Evolutionary conservation across 2,888 invertebrate genomes (phyloP).

Genomic region (Platerodrilus igneus): DNA sequence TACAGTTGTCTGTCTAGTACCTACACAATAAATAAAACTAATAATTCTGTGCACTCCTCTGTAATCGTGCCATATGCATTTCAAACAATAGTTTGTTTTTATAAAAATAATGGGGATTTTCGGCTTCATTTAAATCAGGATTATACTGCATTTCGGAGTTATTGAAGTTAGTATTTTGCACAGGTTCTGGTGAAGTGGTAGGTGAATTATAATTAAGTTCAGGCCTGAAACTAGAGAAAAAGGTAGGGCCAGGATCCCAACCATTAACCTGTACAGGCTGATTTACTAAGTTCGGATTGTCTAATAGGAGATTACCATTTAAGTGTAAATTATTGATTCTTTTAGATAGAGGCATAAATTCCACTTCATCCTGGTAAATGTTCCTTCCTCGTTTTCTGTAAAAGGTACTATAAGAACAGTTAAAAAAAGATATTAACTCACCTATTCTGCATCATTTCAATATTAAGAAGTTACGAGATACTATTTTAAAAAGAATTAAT

Average conservation of each 20-base stretch:
- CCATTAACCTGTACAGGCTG: constrained; percentile 22
- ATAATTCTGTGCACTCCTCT: constrained; percentile 54
- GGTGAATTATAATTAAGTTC: constrained; percentile 31
- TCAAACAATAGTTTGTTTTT: constrained; percentile 82
- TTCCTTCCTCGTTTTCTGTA: constrained; percentile 77
- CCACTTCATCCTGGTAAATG: constrained; percentile 63
- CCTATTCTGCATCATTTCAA: constrained; percentile 34
- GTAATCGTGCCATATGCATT: constrained; percentile 74
- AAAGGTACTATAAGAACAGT: no score
- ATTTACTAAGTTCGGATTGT: constrained; percentile 35
- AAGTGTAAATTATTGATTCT: constrained; percentile 86
- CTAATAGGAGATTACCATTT: constrained; percentile 51
- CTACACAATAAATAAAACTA: not conserved
- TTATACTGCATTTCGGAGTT: constrained; percentile 55
- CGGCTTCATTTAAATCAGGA: constrained; percentile 69
- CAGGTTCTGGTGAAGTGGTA: constrained; percentile 41
- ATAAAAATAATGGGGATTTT: constrained; percentile 83
- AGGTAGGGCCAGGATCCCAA: constrained; percentile 42
- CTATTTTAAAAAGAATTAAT: constrained; percentile 10
- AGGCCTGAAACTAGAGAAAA: constrained; percentile 20
- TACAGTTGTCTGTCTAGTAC: no score
- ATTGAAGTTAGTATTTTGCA: constrained; percentile 41
- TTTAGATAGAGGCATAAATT: constrained; percentile 85
- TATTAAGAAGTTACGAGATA: no score
- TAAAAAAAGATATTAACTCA: constrained; percentile 13